phyloP scores from a whole-genome alignment of 2,888 invertebrate genomes.

The Chironomus tentans region DNA sequence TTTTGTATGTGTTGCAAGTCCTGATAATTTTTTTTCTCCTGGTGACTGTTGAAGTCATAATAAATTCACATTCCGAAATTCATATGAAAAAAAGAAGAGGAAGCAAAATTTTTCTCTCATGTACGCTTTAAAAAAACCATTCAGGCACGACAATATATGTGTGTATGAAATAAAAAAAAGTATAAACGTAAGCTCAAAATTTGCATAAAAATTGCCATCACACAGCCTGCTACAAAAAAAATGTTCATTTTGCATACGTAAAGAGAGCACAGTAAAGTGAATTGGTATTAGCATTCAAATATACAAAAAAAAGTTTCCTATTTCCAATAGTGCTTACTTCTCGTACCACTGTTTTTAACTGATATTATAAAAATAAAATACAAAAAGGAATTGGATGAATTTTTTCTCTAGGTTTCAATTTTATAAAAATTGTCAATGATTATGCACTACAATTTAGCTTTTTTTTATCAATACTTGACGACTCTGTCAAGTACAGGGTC shows the following conservation, averaged over 20 bases:
- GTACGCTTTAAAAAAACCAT: not conserved
- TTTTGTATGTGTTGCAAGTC: not conserved
- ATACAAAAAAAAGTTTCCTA: not conserved
- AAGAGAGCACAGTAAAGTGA: not conserved
- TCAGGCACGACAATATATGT: not conserved
- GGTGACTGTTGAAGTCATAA: not conserved
- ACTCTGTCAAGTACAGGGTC: too few relatives aligned
- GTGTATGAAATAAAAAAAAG: not conserved
- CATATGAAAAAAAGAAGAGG: slow-evolving; percentile 4
- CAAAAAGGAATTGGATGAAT: too few relatives aligned
- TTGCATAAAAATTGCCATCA: slow-evolving; percentile 20
- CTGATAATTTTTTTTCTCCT: too few relatives aligned
- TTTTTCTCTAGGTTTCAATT: too few relatives aligned
- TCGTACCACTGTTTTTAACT: not conserved
- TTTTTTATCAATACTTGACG: too few relatives aligned
- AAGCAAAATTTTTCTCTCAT: not conserved
- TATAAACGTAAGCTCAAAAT: not conserved
- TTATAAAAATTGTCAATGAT: too few relatives aligned
- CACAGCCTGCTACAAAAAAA: not conserved
- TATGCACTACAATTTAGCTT: too few relatives aligned
- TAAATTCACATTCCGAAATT: slow-evolving; percentile 18
- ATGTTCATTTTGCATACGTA: too few relatives aligned
- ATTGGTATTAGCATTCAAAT: not conserved
- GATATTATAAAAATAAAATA: not conserved
- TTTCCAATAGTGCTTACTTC: not conserved